Conservation (phyloP, 2,113 vertebrate species). For the Dromaius novaehollandiae region DNA sequence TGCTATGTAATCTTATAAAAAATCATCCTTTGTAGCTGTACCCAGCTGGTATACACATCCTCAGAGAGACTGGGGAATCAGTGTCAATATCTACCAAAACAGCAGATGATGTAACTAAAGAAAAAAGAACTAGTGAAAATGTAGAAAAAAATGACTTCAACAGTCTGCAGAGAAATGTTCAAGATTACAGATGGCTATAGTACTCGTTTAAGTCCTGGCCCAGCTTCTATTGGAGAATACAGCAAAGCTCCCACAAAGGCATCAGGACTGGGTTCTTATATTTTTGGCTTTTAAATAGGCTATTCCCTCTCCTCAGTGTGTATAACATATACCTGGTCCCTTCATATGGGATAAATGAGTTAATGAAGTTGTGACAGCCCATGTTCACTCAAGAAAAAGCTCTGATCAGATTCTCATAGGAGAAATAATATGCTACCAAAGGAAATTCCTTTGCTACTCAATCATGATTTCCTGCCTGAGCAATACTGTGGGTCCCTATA, state of each 20-base stretch:
- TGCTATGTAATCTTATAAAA: background rate
- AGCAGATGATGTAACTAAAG: background rate
- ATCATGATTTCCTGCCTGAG: background rate
- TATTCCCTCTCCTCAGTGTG: background rate
- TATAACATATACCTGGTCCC: background rate
- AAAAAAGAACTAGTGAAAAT: background rate
- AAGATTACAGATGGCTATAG: background rate
- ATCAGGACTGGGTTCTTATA: background rate
- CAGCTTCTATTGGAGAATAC: background rate
- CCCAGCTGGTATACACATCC: background rate
- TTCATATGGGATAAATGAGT: background rate
- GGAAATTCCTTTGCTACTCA: background rate
- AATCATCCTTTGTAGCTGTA: background rate
- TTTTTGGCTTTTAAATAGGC: background rate
- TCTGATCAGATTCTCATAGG: background rate
- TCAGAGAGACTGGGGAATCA: background rate
- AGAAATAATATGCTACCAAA: background rate
- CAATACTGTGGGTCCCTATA: background rate
- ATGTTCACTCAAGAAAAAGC: background rate
- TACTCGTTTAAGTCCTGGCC: background rate
- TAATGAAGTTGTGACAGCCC: background rate
- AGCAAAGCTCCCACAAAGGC: background rate
- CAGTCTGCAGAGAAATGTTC: background rate
- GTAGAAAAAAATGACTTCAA: background rate
- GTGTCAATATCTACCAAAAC: background rate